Evolutionary conservation across 1,140 invertebrate species (phyloP), one percentile per base, ranked within the genome.

Genomic region (Homalodisca vitripennis): DNA sequence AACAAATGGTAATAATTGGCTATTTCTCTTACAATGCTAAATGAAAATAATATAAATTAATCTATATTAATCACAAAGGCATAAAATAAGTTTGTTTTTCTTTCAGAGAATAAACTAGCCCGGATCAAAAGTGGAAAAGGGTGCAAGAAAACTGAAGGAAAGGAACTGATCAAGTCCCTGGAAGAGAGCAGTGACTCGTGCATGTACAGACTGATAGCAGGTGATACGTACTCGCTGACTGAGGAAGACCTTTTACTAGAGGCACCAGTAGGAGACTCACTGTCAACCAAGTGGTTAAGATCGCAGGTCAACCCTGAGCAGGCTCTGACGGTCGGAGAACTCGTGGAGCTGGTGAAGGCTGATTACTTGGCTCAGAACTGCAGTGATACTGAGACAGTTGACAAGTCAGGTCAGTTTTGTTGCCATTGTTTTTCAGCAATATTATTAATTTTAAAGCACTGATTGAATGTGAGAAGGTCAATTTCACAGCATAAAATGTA

Each of bases 281-380:
- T 64, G 30, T 67, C 72, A 27, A 69, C 74, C 2, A 72, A 73
- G 62, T 74, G 72, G 66, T 32, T 77, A 17, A n/a, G n/a, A n/a
- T n/a, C n/a, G n/a, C n/a, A n/a, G n/a, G n/a, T n/a, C n/a, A 77
- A 75, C 30, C 75, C 74, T 13, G 71, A 77, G 57, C 74, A 75
- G 69, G 71, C 74, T 2, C 62, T 77, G 0, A 75, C 80, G 55
- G 74, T 82, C 24, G 81, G 78, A 51, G 84, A 86, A 77, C 75
- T 84, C 12, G 76, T 84, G 31, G 81, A 85, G 69, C 75, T 85
- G 1, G 70, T 85, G 1, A 83, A 85, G 76, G 82, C 83, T 26
- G 84, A 86, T 73, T 76, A 79, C 70, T 71, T 81, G n/a, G 75
- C 75, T 1, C 69, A 73, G 65, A 1, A 13, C 24, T 12, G 22